These are phyloP conservation scores for Haliclona indistincta DNA, from an alignment of 37 sponge, comb jelly and placozoan species.

Conservation along the genomic window DNA sequence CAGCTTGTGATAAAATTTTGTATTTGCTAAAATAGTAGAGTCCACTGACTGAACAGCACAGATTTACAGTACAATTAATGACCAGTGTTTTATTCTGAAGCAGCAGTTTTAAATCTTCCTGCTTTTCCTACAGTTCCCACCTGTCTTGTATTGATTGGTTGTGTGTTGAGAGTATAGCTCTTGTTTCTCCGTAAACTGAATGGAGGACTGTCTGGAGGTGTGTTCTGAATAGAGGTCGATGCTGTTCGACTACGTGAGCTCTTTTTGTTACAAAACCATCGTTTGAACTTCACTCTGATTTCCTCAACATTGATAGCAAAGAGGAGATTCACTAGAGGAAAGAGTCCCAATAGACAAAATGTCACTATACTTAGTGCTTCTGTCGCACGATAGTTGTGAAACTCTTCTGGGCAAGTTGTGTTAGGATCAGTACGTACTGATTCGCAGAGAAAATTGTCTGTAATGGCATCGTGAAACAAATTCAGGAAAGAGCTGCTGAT, in stretches of 20 bases:
- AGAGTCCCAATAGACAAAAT: constrained; percentile 19
- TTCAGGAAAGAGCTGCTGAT: background rate
- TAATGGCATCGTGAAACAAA: background rate
- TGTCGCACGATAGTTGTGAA: background rate
- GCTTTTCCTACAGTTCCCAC: background rate
- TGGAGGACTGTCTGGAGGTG: background rate
- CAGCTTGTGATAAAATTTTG: too few relatives aligned
- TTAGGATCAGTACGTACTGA: background rate
- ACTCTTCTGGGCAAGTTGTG: background rate
- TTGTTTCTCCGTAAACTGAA: background rate
- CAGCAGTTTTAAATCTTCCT: too few relatives aligned
- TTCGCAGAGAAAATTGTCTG: background rate
- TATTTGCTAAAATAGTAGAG: too few relatives aligned
- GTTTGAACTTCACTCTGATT: background rate
- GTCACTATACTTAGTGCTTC: background rate
- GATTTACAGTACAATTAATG: too few relatives aligned
- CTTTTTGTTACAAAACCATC: background rate
- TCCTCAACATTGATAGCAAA: constrained; percentile 35
- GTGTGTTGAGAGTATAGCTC: background rate
- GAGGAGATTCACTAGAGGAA: constrained; percentile 22
- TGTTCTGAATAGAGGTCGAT: background rate
- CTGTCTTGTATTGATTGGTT: background rate
- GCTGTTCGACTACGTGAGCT: background rate
- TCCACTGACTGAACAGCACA: too few relatives aligned
- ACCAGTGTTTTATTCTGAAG: too few relatives aligned